A percentile compares a stretch with the other conserved stretches of the same genome.
Evolutionary conservation across 1,140 invertebrate species (phyloP).

Genomic region (Drosophila burlai): DNA sequence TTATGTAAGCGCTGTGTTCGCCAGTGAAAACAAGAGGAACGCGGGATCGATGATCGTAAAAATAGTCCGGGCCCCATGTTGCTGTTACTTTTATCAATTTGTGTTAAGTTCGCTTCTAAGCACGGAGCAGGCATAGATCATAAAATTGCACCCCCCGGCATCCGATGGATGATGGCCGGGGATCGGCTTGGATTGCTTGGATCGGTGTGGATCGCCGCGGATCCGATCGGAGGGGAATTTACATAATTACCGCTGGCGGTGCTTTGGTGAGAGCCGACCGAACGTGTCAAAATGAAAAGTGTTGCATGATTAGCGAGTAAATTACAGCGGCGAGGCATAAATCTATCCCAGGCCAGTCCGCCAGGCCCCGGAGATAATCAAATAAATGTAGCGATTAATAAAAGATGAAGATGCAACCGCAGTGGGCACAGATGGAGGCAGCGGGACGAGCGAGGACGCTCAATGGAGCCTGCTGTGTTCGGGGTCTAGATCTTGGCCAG

Average conservation of each 20-base stretch:
- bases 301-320: conserved; percentile 82
- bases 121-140: conserved; percentile 76
- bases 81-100: conserved; percentile 74
- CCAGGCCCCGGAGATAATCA: conserved; percentile 62
- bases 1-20: conserved; percentile 75
- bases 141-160: conserved; percentile 65
- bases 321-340: conserved; percentile 70
- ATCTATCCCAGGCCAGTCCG: conserved; percentile 50
- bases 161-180: conserved; percentile 21
- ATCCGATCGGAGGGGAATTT: conserved; percentile 52
- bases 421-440: conserved; percentile 1
- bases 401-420: conserved; percentile 75
- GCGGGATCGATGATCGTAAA: conserved; percentile 60
- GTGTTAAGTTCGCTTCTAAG: conserved; percentile 74
- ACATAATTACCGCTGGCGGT: conserved; percentile 80
- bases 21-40: conserved; percentile 67
- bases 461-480: conserved; percentile 31
- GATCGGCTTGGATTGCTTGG: conserved; percentile 10
- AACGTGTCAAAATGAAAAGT: conserved; percentile 83
- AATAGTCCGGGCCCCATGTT: conserved; percentile 50
- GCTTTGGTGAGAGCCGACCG: conserved; percentile 70
- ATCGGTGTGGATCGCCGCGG: conserved; percentile 8
- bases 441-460: conserved; percentile 15
- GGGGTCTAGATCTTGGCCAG: conserved; percentile 28
- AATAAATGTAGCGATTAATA: conserved; percentile 80